Conservation (phyloP, 2,797 vertebrate species). For the Sebastes matsubarae region DNA sequence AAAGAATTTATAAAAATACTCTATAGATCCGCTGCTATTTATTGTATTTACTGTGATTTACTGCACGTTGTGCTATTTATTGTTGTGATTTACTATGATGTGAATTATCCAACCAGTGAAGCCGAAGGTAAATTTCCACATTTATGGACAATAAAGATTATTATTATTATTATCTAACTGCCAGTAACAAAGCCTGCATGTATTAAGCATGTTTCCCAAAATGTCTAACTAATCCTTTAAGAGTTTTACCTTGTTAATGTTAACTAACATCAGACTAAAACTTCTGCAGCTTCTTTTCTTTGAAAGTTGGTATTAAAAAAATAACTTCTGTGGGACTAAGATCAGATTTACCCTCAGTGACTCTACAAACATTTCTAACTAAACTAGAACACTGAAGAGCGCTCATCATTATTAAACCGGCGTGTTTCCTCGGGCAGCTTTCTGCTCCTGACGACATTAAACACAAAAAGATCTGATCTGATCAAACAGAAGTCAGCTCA, state of each 20-base stretch:
- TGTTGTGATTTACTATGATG: no score
- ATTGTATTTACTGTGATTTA: no score
- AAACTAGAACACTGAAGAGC: background rate
- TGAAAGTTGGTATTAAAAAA: background rate
- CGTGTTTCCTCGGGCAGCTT: background rate
- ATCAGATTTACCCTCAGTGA: background rate
- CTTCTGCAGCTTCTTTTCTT: background rate
- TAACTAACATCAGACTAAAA: background rate
- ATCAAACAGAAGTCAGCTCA: background rate
- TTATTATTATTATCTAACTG: background rate
- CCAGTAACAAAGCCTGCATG: background rate
- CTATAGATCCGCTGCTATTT: no score
- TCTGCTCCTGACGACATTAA: background rate
- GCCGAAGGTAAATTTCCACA: no score
- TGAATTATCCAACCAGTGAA: no score
- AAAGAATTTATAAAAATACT: no score
- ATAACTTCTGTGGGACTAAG: background rate
- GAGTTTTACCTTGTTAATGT: no score
- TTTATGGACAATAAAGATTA: no score
- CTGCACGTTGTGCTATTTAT: no score
- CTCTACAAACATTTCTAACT: background rate
- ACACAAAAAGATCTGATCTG: background rate
- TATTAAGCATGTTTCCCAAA: background rate
- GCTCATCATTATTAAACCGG: background rate
- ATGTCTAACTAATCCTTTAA: no score